Evolutionary conservation across 1,140 invertebrate species (phyloP), one percentile per base, ranked within the genome.

Genomic region (Triops longicaudatus): DNA sequence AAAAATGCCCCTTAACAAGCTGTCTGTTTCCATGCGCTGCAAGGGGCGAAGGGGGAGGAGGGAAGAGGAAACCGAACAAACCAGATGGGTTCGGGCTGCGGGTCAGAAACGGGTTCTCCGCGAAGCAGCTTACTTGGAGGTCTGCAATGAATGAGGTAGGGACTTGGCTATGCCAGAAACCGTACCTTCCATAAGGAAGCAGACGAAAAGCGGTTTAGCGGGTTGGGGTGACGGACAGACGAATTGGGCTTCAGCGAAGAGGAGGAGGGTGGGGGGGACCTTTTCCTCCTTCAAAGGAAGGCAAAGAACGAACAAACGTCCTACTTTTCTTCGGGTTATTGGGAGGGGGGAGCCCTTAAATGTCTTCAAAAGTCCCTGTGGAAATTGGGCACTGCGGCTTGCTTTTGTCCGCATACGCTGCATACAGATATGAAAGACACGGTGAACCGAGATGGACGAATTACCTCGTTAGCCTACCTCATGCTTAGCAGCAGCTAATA

Each of bases 11-110:
- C 50, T 63, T 9, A 1, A 17, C 50, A 63, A 22, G 50, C n/a
- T 63, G 50, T 63, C 50, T 63, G 50, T 63, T 63, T 63, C 50
- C 50, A 63, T 63, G 50, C 50, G 50, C 50, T 63, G 50, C 50
- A 22, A 22, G 17, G 50, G 50, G 50, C 14, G 50, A 22, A n/a
- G 50, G 50, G 22, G 50, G 50, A 22, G 7, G 50, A 17, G 50
- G 50, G 14, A 63, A 63, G 50, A 63, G 50, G n/a, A 14, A 63
- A 14, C 14, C 50, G 50, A 63, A 14, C 1, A 14, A 63, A 14
- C 14, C 50, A 22, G 50, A 22, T 63, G 14, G 17, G 50, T 11
- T n/a, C 50, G 17, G 50, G 50, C 17, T 63, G 14, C 17, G 17
- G 50, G 14, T 63, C 22, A 17, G 14, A 22, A n/a, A n/a, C 50